phyloP scores from a whole-genome alignment of 2,113 vertebrate genomes.

The Struthidea cinerea region DNA sequence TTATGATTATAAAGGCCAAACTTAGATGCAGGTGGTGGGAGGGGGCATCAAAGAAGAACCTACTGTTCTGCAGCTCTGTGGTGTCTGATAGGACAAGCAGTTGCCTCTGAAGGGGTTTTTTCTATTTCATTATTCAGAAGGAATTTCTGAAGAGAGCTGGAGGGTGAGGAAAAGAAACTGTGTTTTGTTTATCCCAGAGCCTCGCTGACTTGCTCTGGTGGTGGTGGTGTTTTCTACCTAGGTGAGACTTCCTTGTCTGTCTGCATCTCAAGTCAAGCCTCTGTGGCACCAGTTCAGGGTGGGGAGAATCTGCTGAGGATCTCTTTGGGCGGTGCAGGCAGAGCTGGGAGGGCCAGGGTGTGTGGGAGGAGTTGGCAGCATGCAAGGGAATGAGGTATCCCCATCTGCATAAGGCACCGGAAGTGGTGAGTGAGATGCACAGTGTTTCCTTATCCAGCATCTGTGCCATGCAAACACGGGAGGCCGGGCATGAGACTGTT shows the following conservation, averaged over 20 bases:
- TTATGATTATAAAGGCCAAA: not conserved
- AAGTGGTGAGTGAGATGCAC: not conserved
- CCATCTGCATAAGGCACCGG: not conserved
- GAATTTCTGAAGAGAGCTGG: not conserved
- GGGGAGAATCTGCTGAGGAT: not conserved
- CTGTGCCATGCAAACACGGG: not conserved
- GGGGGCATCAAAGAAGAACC: not conserved
- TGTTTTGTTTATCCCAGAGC: not conserved
- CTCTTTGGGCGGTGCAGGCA: not conserved
- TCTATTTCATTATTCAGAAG: not conserved
- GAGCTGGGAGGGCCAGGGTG: not conserved
- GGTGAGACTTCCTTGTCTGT: not conserved
- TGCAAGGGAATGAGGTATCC: not conserved
- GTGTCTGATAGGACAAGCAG: not conserved
- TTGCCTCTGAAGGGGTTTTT: not conserved
- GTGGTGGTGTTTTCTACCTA: not conserved
- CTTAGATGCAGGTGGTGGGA: not conserved
- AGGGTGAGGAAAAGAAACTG: not conserved
- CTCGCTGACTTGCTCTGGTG: not conserved
- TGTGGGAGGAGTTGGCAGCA: not conserved
- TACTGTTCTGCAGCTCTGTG: not conserved
- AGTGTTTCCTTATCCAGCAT: not conserved
- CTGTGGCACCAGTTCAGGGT: not conserved
- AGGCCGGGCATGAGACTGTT: not conserved
- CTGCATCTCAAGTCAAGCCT: not conserved